Percentiles rank a stretch among this genome's conserved stretches.
Evolutionary conservation across 1,140 invertebrate genomes (phyloP).

Genomic region (Drosophila repleta): DNA sequence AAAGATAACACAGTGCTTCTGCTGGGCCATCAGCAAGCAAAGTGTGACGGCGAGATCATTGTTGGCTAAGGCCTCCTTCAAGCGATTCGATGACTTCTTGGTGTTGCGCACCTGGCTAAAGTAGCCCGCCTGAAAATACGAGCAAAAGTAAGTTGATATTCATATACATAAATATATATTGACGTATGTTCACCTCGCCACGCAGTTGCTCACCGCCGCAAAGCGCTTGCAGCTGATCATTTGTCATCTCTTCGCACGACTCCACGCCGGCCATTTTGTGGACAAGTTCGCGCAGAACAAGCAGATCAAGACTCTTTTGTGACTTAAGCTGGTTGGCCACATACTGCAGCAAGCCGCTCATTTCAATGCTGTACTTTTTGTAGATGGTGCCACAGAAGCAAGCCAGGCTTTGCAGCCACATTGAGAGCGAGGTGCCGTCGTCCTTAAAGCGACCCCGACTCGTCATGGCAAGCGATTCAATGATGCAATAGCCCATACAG

Average conservation of each 20-base stretch:
- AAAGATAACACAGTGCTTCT: constrained; percentile 96
- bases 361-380: constrained; percentile 98
- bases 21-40: constrained; percentile 98
- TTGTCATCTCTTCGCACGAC: constrained; percentile 97
- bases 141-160: neutral
- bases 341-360: constrained; percentile 97
- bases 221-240: constrained; percentile 98
- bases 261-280: constrained; percentile 99
- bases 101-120: constrained; percentile 98
- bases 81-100: constrained; percentile 96
- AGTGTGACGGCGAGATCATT: constrained; percentile 96
- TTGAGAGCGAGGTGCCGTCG: constrained; percentile 96
- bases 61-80: constrained; percentile 96
- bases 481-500: constrained; percentile 97
- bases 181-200: constrained; percentile 89
- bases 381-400: constrained; percentile 97
- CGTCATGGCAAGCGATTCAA: constrained; percentile 94
- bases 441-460: constrained; percentile 92
- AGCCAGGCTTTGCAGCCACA: constrained; percentile 97
- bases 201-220: constrained; percentile 97
- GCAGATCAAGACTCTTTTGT: constrained; percentile 96
- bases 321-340: constrained; percentile 98
- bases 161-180: neutral
- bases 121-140: constrained; percentile 89
- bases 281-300: constrained; percentile 98